A percentile compares a stretch with the other conserved stretches of the same genome.
phyloP scores from a whole-genome alignment of 1,140 invertebrate genomes.

The Ostrea edulis region DNA sequence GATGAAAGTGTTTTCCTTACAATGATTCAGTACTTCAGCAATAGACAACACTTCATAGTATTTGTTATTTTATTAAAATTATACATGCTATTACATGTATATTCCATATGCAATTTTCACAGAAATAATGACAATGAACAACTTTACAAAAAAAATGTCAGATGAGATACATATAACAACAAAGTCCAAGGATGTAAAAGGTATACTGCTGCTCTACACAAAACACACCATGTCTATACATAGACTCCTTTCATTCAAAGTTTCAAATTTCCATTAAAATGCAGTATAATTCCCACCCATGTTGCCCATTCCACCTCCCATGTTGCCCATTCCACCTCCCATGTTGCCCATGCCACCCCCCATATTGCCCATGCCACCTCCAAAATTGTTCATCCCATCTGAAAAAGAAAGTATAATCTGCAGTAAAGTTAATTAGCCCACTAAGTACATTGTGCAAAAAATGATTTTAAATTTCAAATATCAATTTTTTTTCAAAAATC shows the following conservation, averaged over 20 bases:
- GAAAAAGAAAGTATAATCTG: not conserved
- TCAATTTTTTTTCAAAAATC: not conserved
- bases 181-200: not conserved
- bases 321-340: constrained; percentile 54
- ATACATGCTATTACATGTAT: not conserved
- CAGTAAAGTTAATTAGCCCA: not conserved
- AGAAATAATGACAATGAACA: not conserved
- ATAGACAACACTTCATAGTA: not conserved
- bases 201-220: not conserved
- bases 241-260: not conserved
- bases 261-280: constrained; percentile 59
- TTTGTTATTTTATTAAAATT: not conserved
- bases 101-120: not conserved
- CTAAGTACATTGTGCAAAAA: not conserved
- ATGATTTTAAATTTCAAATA: no score
- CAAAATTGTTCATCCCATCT: constrained; percentile 48
- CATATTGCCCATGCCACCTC: constrained; percentile 59
- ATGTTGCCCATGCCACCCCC: constrained; percentile 53
- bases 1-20: no score
- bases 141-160: not conserved
- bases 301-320: constrained; percentile 56
- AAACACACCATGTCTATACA: not conserved
- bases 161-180: not conserved
- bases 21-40: no score
- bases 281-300: constrained; percentile 66